Evolutionary conservation across 2,888 invertebrate species (phyloP).

Genomic region (Chloroclystis v-ata): DNA sequence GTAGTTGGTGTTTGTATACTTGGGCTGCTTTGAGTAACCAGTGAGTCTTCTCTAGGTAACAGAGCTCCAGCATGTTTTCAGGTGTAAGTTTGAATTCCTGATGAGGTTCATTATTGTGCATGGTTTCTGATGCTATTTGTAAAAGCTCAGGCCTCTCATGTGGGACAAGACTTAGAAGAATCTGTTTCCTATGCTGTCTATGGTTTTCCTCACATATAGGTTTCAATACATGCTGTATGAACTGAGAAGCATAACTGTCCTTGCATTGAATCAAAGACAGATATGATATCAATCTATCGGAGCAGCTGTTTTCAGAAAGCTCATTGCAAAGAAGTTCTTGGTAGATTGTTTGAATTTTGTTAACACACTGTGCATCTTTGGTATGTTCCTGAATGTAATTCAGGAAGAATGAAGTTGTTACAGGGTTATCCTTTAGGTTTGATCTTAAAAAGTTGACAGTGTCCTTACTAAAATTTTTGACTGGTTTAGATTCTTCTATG

Average conservation of each 20-base stretch:
- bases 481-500: constrained; percentile 48
- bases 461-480: constrained; percentile 48
- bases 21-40: constrained; percentile 71
- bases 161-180: constrained; percentile 62
- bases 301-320: constrained; percentile 46
- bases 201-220: constrained; percentile 55
- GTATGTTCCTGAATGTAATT: constrained; percentile 49
- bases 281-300: constrained; percentile 57
- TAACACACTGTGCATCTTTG: constrained; percentile 36
- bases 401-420: constrained; percentile 55
- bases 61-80: constrained; percentile 72
- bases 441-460: constrained; percentile 59
- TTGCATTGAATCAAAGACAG: constrained; percentile 60
- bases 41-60: constrained; percentile 68
- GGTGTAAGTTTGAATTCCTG: constrained; percentile 68
- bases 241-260: constrained; percentile 46
- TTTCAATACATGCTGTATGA: constrained; percentile 51
- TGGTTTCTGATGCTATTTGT: constrained; percentile 49
- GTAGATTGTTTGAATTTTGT: constrained; percentile 55
- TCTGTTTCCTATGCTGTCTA: constrained; percentile 66
- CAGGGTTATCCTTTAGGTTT: constrained; percentile 66
- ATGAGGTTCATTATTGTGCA: constrained; percentile 62
- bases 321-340: constrained; percentile 57
- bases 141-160: constrained; percentile 59
- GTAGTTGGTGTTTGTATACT: constrained; percentile 64